Evolutionary conservation across 2,113 vertebrate species (phyloP), one percentile per base, ranked within the genome.

Genomic region (Haemorhous mexicanus): DNA sequence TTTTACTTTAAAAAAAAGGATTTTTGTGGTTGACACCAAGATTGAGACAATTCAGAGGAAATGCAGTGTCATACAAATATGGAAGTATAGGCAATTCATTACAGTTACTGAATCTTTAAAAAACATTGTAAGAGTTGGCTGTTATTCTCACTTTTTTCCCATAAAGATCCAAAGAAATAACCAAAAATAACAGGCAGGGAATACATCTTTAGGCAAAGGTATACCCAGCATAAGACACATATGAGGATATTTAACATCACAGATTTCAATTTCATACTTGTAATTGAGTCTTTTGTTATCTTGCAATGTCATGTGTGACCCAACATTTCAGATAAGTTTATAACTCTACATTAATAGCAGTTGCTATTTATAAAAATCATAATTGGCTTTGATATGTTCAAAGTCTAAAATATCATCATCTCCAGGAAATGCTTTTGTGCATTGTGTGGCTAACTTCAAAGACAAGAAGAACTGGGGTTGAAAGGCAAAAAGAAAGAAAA

Each of bases 201-300:
- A 8, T 26, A 9, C 5, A 6, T 52, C 39, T 84, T 52, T 37
- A 37, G 43, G 27, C 12, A 80, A 75, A 93, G 10, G 3, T 10
- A 50, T 16, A n/a, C 7, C 7, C 11, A n/a, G 11, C 7, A 69
- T 0, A 83, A 22, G 13, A 39, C 11, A 32, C 4, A 0, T 15
- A 15, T 33, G 7, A 69, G n/a, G 8, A n/a, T 16, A 46, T 14
- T 94, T 64, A 50, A 22, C 22, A 33, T 44, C 76, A 64, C 12
- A 32, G 18, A 81, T 52, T 58, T 52, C 24, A 23, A 12, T 30
- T 56, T 32, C 27, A 37, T 21, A 20, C 13, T 74, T 64, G 58
- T 52, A 37, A 59, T 4, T 24, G 11, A 70, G 13, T 22, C 12
- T 56, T 87, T 76, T 55, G 8, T n/a, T 56, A 41, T 16, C 30